Evolutionary conservation across 1,140 invertebrate species (phyloP).

Genomic region (Brachionus paranguensis): DNA sequence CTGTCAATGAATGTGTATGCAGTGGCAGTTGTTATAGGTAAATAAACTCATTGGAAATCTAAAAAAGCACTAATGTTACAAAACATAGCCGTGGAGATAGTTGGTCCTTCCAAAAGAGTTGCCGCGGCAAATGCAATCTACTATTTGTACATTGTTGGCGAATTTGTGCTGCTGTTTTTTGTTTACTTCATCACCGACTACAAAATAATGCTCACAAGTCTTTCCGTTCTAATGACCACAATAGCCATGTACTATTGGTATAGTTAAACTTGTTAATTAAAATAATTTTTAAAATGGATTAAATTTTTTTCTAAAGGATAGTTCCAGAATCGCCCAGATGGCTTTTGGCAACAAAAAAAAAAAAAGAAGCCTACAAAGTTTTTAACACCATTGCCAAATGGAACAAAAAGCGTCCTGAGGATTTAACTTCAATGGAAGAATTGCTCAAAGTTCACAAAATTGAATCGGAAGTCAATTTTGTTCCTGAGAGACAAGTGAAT

Average conservation of each 20-base stretch:
- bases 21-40: neutral
- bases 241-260: neutral
- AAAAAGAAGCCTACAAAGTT: neutral
- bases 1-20: constrained; percentile 3
- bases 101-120: constrained; percentile 18
- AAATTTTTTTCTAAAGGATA: neutral
- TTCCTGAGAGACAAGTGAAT: neutral
- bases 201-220: neutral
- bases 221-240: neutral
- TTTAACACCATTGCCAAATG: constrained; percentile 12
- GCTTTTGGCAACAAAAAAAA: neutral
- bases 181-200: constrained; percentile 33
- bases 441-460: neutral
- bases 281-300: neutral
- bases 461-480: neutral
- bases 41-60: neutral
- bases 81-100: neutral
- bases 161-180: constrained; percentile 25
- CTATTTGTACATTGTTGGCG: constrained; percentile 24
- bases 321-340: constrained; percentile 38
- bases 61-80: neutral
- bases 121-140: constrained; percentile 8
- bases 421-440: neutral
- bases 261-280: neutral
- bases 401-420: neutral